Conservation (phyloP, 2,113 vertebrate genomes). For the Felis chaus region DNA sequence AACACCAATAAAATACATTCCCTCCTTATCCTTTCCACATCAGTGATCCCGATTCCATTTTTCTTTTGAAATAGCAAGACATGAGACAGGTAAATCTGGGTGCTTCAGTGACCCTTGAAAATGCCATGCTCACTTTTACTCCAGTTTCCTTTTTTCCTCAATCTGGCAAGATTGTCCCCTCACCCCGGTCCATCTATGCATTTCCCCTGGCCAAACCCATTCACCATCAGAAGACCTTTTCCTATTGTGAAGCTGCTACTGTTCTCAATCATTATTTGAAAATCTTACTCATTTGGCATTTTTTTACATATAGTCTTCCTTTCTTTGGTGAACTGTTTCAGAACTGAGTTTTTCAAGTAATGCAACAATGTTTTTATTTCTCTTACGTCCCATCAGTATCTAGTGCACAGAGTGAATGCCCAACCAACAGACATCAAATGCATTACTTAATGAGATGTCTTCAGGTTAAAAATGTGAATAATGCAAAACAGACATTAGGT, state of each 20-base stretch:
- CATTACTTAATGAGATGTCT: background rate
- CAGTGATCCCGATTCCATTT: background rate
- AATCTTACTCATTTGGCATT: background rate
- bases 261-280: slow-evolving; percentile 3
- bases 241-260: background rate
- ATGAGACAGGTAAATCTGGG: background rate
- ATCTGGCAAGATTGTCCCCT: background rate
- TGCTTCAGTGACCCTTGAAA: background rate
- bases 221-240: background rate
- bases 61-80: background rate
- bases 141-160: background rate
- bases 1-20: background rate
- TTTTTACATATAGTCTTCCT: background rate
- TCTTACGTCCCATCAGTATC: background rate
- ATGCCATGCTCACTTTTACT: background rate
- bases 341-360: background rate
- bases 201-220: background rate
- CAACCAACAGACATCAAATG: background rate
- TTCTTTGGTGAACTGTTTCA: background rate
- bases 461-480: slow-evolving; percentile 2
- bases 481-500: background rate
- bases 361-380: background rate
- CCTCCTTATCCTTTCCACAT: background rate
- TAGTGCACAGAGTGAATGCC: background rate
- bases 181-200: background rate